A percentile compares a stretch with the other conserved stretches of the same genome.
Evolutionary conservation across 2,113 vertebrate genomes (phyloP).

Genomic region (Myotis davidii): DNA sequence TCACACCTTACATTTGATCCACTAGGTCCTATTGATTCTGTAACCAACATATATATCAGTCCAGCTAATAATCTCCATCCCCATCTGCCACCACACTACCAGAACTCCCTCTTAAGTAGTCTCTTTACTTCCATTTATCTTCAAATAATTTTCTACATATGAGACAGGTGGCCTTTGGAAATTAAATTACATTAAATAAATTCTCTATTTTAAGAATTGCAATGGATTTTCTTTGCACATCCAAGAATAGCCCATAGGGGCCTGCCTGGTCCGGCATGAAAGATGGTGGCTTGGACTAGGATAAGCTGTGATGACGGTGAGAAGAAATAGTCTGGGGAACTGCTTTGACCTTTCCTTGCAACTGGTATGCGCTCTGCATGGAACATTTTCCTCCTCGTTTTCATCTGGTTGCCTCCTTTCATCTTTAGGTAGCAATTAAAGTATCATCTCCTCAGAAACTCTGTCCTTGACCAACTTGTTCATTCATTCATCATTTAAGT

Average conservation of each 20-base stretch:
- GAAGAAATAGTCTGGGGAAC: neutral
- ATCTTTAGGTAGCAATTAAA: neutral
- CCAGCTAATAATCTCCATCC: neutral
- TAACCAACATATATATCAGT: neutral
- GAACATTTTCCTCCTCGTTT: neutral
- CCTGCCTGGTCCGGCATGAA: neutral
- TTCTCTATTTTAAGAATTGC: neutral
- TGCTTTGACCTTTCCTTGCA: neutral
- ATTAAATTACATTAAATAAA: neutral
- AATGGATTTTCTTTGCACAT: neutral
- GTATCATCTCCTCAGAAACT: neutral
- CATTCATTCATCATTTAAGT: neutral
- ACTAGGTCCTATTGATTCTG: neutral
- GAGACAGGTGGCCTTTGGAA: neutral
- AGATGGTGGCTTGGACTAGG: neutral
- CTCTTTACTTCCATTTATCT: neutral
- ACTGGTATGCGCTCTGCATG: neutral
- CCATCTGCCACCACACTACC: neutral
- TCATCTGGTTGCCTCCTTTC: neutral
- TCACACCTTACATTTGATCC: neutral
- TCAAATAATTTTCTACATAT: neutral
- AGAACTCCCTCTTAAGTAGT: neutral
- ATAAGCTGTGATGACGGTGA: neutral
- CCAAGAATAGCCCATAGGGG: neutral
- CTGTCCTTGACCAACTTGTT: neutral